Conservation (phyloP, 2,113 vertebrate genomes). For the Oriolus oriolus region DNA sequence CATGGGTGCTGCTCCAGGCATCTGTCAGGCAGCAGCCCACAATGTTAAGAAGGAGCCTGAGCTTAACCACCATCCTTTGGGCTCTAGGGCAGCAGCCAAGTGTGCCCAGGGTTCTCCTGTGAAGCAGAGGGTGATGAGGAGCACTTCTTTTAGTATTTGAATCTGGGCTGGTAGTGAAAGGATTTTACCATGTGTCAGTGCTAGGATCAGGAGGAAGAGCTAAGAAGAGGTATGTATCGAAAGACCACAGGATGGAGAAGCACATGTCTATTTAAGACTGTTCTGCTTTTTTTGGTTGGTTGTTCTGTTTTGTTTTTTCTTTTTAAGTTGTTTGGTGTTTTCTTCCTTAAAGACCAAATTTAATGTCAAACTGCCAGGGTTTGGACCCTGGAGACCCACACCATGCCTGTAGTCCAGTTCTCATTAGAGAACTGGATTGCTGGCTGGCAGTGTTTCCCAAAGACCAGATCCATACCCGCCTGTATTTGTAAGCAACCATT, state of each 20-base stretch:
- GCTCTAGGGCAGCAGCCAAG: not conserved
- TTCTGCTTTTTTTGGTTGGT: not conserved
- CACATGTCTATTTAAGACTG: not conserved
- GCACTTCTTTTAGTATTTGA: not conserved
- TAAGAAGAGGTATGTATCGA: not conserved
- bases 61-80: not conserved
- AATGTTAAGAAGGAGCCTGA: not conserved
- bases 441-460: not conserved
- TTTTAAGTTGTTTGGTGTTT: rapidly evolving
- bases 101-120: not conserved
- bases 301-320: not conserved
- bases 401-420: not conserved
- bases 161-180: not conserved
- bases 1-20: not conserved
- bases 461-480: not conserved
- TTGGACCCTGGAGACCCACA: not conserved
- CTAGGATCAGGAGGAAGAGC: not conserved
- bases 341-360: not conserved
- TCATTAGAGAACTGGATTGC: not conserved
- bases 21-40: not conserved
- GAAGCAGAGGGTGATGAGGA: not conserved
- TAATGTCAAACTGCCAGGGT: not conserved
- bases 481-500: not conserved
- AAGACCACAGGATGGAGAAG: not conserved
- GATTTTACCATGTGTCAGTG: rapidly evolving